Conservation (phyloP, 35 echinoderm and acorn worm genomes). For the Anneissia japonica region DNA sequence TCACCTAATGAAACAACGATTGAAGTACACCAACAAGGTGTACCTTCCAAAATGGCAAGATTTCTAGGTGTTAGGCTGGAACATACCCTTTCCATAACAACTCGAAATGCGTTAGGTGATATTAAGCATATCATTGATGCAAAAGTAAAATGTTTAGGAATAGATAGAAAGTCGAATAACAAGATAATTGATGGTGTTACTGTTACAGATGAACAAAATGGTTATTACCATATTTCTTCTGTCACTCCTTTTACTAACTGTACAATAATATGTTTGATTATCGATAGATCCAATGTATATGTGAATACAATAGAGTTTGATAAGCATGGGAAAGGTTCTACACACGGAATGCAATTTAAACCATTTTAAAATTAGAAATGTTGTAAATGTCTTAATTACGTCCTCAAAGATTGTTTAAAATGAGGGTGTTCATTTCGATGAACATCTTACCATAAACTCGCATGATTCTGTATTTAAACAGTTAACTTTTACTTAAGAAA, state of each 20-base stretch:
- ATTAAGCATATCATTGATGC: background rate
- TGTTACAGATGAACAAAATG: background rate
- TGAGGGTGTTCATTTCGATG: no score
- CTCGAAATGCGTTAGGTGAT: background rate
- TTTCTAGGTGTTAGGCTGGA: no score
- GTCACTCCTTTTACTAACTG: background rate
- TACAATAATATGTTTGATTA: background rate
- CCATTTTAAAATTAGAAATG: no score
- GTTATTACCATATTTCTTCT: background rate
- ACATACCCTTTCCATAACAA: background rate
- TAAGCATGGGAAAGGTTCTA: background rate
- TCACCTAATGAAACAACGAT: background rate
- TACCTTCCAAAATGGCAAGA: background rate
- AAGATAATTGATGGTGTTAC: background rate
- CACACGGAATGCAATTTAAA: no score
- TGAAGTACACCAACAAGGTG: background rate
- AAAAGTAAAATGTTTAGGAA: background rate
- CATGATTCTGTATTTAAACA: no score
- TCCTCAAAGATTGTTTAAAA: no score
- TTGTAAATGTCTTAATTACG: no score
- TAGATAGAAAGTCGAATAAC: background rate
- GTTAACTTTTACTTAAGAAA: no score
- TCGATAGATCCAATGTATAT: background rate
- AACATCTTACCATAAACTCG: no score
- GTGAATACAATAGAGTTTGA: background rate